Percentiles rank a stretch among this genome's conserved stretches.
These are phyloP conservation scores for Odontothrips loti DNA, from an alignment of 2,888 invertebrate species.

Conservation along the genomic window DNA sequence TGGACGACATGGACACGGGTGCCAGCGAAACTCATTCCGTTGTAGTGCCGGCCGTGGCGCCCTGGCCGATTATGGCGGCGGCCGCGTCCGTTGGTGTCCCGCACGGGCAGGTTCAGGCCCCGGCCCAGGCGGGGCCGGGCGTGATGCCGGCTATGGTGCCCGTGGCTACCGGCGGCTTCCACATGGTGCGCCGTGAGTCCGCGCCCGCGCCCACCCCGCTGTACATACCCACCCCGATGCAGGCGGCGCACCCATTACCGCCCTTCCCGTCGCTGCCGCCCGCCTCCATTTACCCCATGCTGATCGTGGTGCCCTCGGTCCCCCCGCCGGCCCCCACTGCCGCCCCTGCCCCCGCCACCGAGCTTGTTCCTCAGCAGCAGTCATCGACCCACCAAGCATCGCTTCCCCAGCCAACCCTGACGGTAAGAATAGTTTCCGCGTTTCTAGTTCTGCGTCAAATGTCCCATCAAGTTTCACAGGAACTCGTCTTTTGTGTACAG, in stretches of 20 bases:
- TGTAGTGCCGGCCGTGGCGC: not conserved
- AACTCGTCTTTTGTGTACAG: not conserved
- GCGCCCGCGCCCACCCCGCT: not conserved
- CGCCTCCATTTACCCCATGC: not conserved
- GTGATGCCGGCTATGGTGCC: not conserved
- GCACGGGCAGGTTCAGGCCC: not conserved
- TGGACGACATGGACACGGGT: not conserved
- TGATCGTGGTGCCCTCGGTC: not conserved
- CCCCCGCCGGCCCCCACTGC: not conserved
- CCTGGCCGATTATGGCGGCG: not conserved
- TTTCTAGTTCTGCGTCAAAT: no score
- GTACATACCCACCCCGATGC: not conserved
- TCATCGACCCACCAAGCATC: no score
- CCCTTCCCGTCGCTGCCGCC: slow-evolving; percentile 12
- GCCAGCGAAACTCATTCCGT: not conserved
- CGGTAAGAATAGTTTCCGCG: no score
- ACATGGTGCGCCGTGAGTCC: not conserved
- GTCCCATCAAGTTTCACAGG: no score
- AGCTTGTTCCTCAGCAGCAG: not conserved
- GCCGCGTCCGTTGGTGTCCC: not conserved
- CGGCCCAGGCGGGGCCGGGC: not conserved
- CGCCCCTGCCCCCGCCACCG: not conserved
- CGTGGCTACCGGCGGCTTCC: not conserved
- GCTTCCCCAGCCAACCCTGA: no score
- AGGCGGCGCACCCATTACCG: not conserved